A percentile compares a stretch with the other conserved stretches of the same genome.
phyloP scores from a whole-genome alignment of 2,113 vertebrate species.

The Sapajus apella region DNA sequence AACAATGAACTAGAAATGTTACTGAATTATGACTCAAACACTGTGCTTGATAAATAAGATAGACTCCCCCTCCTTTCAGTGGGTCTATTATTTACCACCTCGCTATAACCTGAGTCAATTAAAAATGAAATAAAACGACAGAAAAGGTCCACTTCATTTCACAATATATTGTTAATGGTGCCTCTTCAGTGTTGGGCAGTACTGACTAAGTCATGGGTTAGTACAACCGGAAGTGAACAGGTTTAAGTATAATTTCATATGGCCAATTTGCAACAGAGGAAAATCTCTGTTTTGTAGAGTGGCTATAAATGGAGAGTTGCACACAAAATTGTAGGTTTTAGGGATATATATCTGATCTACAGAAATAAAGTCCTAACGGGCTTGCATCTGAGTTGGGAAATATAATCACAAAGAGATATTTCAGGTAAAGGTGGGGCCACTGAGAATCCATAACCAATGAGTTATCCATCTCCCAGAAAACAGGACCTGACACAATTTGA shows the following conservation, averaged over 20 bases:
- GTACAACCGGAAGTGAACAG: neutral
- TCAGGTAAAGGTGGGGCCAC: neutral
- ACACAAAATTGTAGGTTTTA: neutral
- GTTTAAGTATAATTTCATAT: neutral
- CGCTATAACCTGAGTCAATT: neutral
- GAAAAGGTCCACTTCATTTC: neutral
- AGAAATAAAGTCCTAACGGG: neutral
- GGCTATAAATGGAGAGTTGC: neutral
- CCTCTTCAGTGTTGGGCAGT: rapidly evolving
- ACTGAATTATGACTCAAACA: neutral
- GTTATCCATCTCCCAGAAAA: neutral
- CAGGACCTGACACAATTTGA: neutral
- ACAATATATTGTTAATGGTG: neutral
- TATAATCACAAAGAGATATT: neutral
- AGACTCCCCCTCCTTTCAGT: neutral
- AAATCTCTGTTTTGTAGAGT: neutral
- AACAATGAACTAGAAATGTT: neutral
- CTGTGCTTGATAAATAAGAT: neutral
- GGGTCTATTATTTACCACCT: neutral
- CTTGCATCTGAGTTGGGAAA: neutral
- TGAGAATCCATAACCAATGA: neutral
- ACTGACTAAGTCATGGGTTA: neutral
- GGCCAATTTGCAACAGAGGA: neutral
- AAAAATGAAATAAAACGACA: neutral
- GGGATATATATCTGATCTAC: neutral